Conservation (phyloP, 2,113 vertebrate genomes). For the Microtus pennsylvanicus region DNA sequence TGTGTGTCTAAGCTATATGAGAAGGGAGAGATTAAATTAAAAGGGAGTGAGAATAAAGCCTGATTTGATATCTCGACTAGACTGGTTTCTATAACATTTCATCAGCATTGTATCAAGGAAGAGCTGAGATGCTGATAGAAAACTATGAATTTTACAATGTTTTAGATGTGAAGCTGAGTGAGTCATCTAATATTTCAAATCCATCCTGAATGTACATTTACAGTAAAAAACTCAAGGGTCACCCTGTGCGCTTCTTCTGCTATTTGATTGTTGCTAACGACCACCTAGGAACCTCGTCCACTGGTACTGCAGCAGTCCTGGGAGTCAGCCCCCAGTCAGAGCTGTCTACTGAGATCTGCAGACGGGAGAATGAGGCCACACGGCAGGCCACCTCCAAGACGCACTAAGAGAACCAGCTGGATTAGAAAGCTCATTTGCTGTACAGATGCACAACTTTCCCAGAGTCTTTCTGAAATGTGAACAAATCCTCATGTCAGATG, state of each 20-base stretch:
- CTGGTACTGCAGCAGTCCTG: background rate
- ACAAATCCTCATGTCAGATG: slow-evolving; percentile 58
- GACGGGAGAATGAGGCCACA: slow-evolving; percentile 43
- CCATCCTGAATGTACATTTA: slow-evolving; percentile 8
- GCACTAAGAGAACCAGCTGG: slow-evolving; percentile 51
- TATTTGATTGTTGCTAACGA: slow-evolving; percentile 57
- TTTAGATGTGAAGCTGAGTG: background rate
- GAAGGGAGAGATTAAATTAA: background rate
- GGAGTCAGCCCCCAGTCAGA: slow-evolving; percentile 60
- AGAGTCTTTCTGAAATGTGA: slow-evolving; percentile 57
- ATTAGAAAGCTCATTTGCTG: slow-evolving; percentile 65
- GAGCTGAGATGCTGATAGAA: background rate
- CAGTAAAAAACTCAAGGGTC: background rate
- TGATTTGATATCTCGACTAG: background rate
- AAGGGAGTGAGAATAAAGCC: background rate
- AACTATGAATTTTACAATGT: background rate
- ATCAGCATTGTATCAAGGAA: background rate
- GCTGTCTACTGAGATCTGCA: slow-evolving; percentile 63
- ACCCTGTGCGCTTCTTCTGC: slow-evolving; percentile 23
- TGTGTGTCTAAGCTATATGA: background rate
- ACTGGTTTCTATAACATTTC: slow-evolving; percentile 39
- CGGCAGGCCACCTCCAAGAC: background rate
- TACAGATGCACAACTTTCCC: slow-evolving; percentile 52
- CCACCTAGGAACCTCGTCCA: slow-evolving; percentile 60
- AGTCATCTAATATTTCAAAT: background rate